Evolutionary conservation across 2,113 vertebrate species (phyloP).

Genomic region (Cebidichthys violaceus): DNA sequence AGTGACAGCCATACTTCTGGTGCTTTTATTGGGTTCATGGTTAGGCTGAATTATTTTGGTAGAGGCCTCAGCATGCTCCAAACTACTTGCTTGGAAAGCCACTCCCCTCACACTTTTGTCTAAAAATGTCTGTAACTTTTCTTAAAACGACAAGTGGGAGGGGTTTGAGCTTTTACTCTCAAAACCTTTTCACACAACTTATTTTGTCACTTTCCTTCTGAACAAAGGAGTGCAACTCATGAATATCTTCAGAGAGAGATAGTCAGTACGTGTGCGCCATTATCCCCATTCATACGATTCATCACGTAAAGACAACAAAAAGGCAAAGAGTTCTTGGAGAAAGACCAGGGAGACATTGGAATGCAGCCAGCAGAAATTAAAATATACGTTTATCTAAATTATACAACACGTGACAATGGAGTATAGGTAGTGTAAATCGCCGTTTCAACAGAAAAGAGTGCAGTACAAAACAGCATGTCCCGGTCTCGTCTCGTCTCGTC

Average conservation of each 20-base stretch:
- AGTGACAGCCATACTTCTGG: neutral
- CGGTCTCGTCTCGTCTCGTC: constrained; percentile 30
- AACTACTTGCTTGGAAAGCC: neutral
- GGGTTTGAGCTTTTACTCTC: neutral
- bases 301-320: neutral
- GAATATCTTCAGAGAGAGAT: no score
- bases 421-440: neutral
- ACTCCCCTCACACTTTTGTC: neutral
- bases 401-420: no score
- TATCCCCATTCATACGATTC: neutral
- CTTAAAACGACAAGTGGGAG: neutral
- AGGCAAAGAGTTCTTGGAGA: neutral
- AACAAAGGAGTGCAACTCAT: neutral
- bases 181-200: neutral
- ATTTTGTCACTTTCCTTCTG: neutral
- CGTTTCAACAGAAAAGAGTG: constrained; percentile 6
- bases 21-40: neutral
- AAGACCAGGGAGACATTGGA: neutral
- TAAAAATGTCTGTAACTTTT: neutral
- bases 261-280: no score
- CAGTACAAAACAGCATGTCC: constrained; percentile 11
- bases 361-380: neutral
- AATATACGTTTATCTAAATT: no score
- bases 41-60: neutral
- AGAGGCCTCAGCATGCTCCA: neutral